A percentile compares a stretch with the other conserved stretches of the same genome.
Evolutionary conservation across 2,888 invertebrate genomes (phyloP).

Genomic region (Altica lythri): DNA sequence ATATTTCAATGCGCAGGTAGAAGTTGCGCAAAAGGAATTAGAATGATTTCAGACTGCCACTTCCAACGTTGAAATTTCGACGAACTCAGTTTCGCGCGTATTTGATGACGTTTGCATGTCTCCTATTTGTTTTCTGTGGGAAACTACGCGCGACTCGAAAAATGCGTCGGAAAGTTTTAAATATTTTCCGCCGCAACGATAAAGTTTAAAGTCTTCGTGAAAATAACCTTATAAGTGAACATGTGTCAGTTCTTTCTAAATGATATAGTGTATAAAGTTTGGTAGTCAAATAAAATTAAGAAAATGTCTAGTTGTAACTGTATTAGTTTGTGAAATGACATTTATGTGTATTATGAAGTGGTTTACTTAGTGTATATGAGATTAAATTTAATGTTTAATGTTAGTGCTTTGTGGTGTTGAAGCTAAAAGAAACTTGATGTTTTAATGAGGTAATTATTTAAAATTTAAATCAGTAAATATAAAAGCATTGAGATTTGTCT

Average conservation of each 20-base stretch:
- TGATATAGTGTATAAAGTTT: neutral
- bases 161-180: conserved; percentile 19
- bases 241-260: neutral
- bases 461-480: too few species aligned
- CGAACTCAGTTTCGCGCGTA: conserved; percentile 38
- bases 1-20: conserved; percentile 36
- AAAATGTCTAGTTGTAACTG: neutral
- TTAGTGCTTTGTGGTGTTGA: conserved; percentile 4
- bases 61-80: conserved; percentile 32
- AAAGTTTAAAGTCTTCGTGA: conserved; percentile 5
- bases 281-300: neutral
- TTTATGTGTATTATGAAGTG: conserved; percentile 2
- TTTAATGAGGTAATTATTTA: too few species aligned
- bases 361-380: conserved; percentile 2
- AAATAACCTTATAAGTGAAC: too few species aligned
- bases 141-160: conserved; percentile 23
- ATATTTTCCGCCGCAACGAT: neutral
- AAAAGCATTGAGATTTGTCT: too few species aligned
- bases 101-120: conserved; percentile 24
- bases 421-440: too few species aligned
- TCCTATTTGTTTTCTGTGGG: conserved; percentile 15
- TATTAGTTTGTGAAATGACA: conserved; percentile 5
- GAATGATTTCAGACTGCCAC: conserved; percentile 25
- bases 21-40: conserved; percentile 37
- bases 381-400: conserved; percentile 5